phyloP scores from a whole-genome alignment of 2,797 vertebrate genomes.

The Eospalax fontanierii region DNA sequence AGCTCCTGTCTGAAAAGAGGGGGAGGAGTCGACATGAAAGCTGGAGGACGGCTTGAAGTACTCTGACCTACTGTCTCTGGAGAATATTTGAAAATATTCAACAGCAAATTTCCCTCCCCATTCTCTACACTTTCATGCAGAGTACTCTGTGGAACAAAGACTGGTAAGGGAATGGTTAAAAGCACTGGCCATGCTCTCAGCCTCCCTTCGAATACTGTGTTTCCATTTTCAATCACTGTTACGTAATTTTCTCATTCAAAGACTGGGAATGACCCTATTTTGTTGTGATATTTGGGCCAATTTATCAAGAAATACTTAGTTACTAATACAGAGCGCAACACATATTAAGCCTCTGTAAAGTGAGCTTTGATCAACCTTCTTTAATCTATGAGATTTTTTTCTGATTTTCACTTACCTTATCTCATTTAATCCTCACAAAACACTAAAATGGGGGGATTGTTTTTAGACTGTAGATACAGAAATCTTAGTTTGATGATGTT shows the following conservation, averaged over 20 bases:
- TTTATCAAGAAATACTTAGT: slow-evolving; percentile 14
- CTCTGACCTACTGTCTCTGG: background rate
- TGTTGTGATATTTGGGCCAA: background rate
- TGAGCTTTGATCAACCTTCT: background rate
- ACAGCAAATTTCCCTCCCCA: background rate
- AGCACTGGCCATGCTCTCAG: background rate
- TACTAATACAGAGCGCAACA: background rate
- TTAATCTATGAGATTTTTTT: background rate
- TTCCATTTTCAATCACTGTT: background rate
- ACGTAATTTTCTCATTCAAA: background rate
- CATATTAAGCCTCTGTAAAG: background rate
- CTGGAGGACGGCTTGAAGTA: background rate
- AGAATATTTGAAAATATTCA: slow-evolving; percentile 6
- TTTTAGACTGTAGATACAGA: background rate
- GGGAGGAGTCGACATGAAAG: background rate
- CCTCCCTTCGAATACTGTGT: background rate
- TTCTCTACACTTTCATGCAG: background rate
- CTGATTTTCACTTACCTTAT: background rate
- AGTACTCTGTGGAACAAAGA: rapidly evolving
- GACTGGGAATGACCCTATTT: background rate
- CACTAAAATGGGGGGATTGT: background rate
- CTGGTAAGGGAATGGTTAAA: rapidly evolving
- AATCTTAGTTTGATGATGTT: background rate
- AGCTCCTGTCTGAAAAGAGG: slow-evolving; percentile 9
- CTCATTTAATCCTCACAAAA: slow-evolving; percentile 41